Conservation (phyloP, 2,888 invertebrate genomes). For the Parthenolecanium corni region DNA sequence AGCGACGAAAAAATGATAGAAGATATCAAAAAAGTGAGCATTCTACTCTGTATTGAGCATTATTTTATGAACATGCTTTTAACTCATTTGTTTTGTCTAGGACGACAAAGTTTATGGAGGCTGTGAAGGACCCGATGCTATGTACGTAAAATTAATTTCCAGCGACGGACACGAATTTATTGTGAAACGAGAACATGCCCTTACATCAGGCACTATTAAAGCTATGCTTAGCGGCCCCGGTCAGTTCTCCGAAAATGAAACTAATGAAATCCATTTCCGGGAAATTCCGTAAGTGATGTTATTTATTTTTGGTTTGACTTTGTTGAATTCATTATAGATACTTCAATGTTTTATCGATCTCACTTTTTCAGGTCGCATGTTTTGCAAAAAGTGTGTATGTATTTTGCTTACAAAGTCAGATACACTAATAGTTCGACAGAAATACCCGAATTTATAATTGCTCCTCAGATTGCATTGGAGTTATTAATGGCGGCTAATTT, state of each 20-base stretch:
- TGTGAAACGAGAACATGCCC: conserved; percentile 90
- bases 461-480: conserved; percentile 95
- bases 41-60: neutral
- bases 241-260: conserved; percentile 97
- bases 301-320: too few relatives aligned
- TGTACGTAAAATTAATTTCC: conserved; percentile 40
- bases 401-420: conserved; percentile 97
- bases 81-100: conserved; percentile 6
- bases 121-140: conserved; percentile 95
- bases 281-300: conserved; percentile 81
- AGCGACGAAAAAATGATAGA: conserved; percentile 23
- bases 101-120: conserved; percentile 70
- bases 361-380: conserved; percentile 77
- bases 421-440: conserved; percentile 99
- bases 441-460: conserved; percentile 98
- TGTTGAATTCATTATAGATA: neutral
- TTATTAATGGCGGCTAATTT: conserved; percentile 99
- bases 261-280: conserved; percentile 96
- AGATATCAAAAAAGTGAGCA: conserved; percentile 10
- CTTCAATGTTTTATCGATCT: conserved; percentile 30
- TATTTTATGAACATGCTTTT: neutral
- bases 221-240: conserved; percentile 98
- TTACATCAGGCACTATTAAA: conserved; percentile 96
- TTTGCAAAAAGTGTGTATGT: conserved; percentile 98
- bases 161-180: conserved; percentile 86